Evolutionary conservation across 23 tunicate genomes (phyloP).

Genomic region (Oikopleura vanhoeffeni): DNA sequence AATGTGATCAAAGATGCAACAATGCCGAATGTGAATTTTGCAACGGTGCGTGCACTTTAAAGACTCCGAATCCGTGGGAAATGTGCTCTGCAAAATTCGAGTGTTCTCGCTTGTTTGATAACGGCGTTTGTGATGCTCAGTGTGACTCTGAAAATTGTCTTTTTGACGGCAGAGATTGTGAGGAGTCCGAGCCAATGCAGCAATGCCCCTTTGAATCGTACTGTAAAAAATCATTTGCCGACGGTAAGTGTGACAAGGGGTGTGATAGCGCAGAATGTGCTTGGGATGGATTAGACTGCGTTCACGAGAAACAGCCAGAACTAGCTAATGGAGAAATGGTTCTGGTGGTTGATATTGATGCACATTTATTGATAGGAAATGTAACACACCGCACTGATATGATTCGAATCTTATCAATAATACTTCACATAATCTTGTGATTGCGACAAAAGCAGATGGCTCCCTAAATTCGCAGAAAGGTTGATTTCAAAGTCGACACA

Average conservation of each 20-base stretch:
- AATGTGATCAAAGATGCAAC: conserved; percentile 22
- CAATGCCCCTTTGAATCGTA: conserved; percentile 37
- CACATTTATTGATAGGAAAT: background rate
- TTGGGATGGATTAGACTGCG: conserved; percentile 72
- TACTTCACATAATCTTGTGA: too few species aligned
- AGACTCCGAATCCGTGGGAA: conserved; percentile 36
- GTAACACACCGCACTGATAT: too few species aligned
- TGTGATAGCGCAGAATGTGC: conserved; percentile 59
- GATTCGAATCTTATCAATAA: too few species aligned
- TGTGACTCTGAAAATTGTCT: conserved; percentile 62
- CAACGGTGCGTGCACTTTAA: conserved; percentile 63
- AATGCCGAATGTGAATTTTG: conserved; percentile 54
- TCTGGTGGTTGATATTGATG: background rate
- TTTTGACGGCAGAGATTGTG: conserved; percentile 77
- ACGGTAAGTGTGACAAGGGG: conserved; percentile 62
- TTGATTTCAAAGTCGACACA: too few species aligned
- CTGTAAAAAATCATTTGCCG: conserved; percentile 39
- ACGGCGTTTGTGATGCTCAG: conserved; percentile 63
- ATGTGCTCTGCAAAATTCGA: conserved; percentile 31
- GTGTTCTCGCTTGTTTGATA: conserved; percentile 32
- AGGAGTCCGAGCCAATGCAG: conserved; percentile 17
- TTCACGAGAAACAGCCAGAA: conserved; percentile 12
- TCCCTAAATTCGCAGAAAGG: too few species aligned
- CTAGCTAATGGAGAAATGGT: conserved; percentile 8
- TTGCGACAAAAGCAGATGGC: too few species aligned